A percentile compares a stretch with the other conserved stretches of the same genome.
Evolutionary conservation across 1,140 invertebrate genomes (phyloP).

Genomic region (Philaenus spumarius): DNA sequence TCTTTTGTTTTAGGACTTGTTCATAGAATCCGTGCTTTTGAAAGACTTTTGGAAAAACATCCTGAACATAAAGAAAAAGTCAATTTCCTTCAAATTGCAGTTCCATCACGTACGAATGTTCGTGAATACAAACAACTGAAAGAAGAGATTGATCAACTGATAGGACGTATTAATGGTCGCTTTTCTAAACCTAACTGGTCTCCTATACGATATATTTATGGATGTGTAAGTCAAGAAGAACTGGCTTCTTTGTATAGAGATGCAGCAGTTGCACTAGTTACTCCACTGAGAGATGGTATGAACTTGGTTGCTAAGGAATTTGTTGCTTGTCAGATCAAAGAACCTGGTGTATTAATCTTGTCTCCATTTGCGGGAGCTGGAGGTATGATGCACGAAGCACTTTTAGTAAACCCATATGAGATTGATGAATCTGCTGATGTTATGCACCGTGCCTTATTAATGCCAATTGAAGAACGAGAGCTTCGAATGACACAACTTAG

Average conservation of each 20-base stretch:
- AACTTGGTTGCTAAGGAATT: constrained; percentile 92
- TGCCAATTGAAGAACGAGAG: constrained; percentile 82
- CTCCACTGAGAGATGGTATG: constrained; percentile 85
- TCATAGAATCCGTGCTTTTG: constrained; percentile 75
- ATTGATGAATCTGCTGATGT: constrained; percentile 80
- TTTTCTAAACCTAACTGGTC: constrained; percentile 88
- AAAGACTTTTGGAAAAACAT: constrained; percentile 74
- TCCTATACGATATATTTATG: constrained; percentile 85
- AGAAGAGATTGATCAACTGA: constrained; percentile 83
- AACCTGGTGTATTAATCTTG: constrained; percentile 78
- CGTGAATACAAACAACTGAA: constrained; percentile 87
- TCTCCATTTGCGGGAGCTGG: constrained; percentile 87
- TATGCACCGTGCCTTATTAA: constrained; percentile 75
- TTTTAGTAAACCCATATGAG: constrained; percentile 87
- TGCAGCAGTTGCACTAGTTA: constrained; percentile 77
- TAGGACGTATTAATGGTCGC: constrained; percentile 77
- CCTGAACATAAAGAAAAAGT: constrained; percentile 80
- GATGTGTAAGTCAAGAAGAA: constrained; percentile 79
- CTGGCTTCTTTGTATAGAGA: constrained; percentile 79
- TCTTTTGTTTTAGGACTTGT: constrained; percentile 54
- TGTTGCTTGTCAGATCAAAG: constrained; percentile 85
- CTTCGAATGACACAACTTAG: constrained; percentile 80
- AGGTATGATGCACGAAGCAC: constrained; percentile 85
- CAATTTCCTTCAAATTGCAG: constrained; percentile 75
- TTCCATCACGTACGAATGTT: constrained; percentile 85